Evolutionary conservation across 2,888 invertebrate species (phyloP), one percentile per base, ranked within the genome.

Genomic region (Meganola albula): DNA sequence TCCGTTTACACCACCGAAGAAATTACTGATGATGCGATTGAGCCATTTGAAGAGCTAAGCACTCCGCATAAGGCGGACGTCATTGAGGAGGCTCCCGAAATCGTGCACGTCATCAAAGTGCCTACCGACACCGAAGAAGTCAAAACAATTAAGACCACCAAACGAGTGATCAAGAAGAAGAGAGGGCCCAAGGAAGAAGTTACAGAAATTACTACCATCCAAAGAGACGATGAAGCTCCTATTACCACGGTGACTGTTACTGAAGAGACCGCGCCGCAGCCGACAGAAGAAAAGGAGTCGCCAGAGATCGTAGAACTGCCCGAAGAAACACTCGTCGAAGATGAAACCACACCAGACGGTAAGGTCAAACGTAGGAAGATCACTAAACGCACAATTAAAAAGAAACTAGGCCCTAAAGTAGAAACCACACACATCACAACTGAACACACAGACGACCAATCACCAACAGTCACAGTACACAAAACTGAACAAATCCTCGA

Each of bases 131-230:
- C 27, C 1, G 35, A 31, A 4, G 35, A 35, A 9, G 10, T 31
- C 2, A 27, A 35, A 7, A 27, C 35, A 5, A 9, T 35, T 1
- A 35, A 31, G 10, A 33, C 11, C 21, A 37, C 22, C 21, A 50
- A 34, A 36, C 43, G 24, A 8, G 50, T 74, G 72, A 79, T 31
- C 68, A 75, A 51, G 58, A 74, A 48, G 64, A 78, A 5, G 66
- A 73, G 46, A 59, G 71, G 10, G 51, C 55, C 3, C 54, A 38
- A 36, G 50, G 60, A 11, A 43, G 54, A 28, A 63, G 75, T 73
- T 44, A 66, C 61, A 10, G 59, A 58, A 22, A 54, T 44, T 32
- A 72, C 58, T 18, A 74, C 73, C 47, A 66, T 59, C 53, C 48
- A 66, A 46, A 40, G 77, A 67, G 58, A 85, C 60, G 58, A 77